A percentile compares a stretch with the other conserved stretches of the same genome.
Conservation (phyloP, 2,888 invertebrate genomes). For the Anthoptus insignis region DNA sequence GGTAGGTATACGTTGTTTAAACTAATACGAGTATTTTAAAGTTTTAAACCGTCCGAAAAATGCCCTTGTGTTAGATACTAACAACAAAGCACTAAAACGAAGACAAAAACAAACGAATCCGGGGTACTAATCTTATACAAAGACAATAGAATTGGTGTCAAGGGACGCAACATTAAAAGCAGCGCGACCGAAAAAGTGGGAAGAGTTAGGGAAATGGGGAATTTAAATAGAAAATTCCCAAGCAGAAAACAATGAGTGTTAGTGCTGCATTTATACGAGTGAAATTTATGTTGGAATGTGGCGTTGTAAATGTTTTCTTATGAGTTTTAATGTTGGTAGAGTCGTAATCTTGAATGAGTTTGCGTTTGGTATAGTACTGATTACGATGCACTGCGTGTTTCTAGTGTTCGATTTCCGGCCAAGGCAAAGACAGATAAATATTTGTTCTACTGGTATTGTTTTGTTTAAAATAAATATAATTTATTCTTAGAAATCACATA, state of each 20-base stretch:
- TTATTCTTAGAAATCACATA: too few species aligned
- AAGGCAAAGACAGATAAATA: too few species aligned
- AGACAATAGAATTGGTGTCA: constrained; percentile 21
- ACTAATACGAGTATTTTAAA: too few species aligned
- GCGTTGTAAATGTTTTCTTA: constrained; percentile 2
- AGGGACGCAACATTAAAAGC: constrained; percentile 43
- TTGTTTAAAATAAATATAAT: too few species aligned
- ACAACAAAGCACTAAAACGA: neutral
- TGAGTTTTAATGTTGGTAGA: constrained; percentile 1
- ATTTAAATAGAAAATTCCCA: constrained; percentile 64
- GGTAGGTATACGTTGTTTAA: too few species aligned
- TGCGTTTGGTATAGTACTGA: too few species aligned
- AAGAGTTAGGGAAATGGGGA: constrained; percentile 54
- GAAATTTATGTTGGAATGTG: constrained; percentile 12
- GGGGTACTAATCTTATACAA: constrained; percentile 13
- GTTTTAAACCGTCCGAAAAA: too few species aligned
- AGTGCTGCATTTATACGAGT: constrained; percentile 46
- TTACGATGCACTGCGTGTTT: too few species aligned
- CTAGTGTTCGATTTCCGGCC: too few species aligned
- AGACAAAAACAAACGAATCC: neutral
- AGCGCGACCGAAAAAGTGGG: constrained; percentile 43
- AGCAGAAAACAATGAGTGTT: constrained; percentile 52
- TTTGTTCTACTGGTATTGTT: too few species aligned
- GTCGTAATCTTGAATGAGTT: too few species aligned
- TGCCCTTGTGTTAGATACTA: neutral